Percentiles rank a stretch among this genome's conserved stretches.
Evolutionary conservation across 1,140 invertebrate species (phyloP).

Genomic region (Laodelphax striatellus): DNA sequence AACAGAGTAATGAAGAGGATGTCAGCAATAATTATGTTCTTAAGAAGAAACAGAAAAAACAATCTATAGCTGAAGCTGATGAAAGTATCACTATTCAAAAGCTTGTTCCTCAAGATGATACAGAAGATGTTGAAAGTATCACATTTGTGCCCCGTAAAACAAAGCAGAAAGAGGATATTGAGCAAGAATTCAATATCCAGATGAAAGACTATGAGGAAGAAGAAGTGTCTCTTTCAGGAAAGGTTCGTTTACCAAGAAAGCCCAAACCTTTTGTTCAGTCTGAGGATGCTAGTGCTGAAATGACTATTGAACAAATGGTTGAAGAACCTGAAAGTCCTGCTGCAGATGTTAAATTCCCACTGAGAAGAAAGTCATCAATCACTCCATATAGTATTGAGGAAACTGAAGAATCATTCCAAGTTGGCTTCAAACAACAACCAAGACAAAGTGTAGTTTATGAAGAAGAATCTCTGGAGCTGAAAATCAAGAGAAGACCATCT

Average conservation of each 20-base stretch:
- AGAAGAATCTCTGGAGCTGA: slow-evolving; percentile 43
- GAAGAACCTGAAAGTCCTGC: slow-evolving; percentile 38
- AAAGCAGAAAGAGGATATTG: slow-evolving; percentile 66
- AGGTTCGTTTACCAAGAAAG: slow-evolving; percentile 61
- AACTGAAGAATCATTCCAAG: slow-evolving; percentile 23
- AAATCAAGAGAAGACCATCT: slow-evolving; percentile 42
- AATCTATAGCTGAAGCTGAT: slow-evolving; percentile 20
- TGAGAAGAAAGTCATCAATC: slow-evolving; percentile 18
- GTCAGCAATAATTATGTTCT: slow-evolving; percentile 22
- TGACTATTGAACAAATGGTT: slow-evolving; percentile 50
- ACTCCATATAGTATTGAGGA: slow-evolving; percentile 24
- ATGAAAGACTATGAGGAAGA: slow-evolving; percentile 73
- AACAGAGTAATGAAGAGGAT: slow-evolving; percentile 28
- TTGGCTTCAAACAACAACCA: slow-evolving; percentile 19
- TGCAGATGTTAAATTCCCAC: slow-evolving; percentile 39
- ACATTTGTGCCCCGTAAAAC: slow-evolving; percentile 26
- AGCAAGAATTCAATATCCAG: slow-evolving; percentile 75
- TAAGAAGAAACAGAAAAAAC: slow-evolving; percentile 24
- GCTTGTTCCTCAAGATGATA: slow-evolving; percentile 25
- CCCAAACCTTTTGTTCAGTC: slow-evolving; percentile 60
- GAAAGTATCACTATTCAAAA: slow-evolving; percentile 61
- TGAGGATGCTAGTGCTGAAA: slow-evolving; percentile 51
- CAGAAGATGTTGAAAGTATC: slow-evolving; percentile 18
- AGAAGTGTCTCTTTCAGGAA: slow-evolving; percentile 72
- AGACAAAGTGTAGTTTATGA: slow-evolving; percentile 37